Conservation (phyloP, 1,140 invertebrate species). For the Nephila pilipes region DNA sequence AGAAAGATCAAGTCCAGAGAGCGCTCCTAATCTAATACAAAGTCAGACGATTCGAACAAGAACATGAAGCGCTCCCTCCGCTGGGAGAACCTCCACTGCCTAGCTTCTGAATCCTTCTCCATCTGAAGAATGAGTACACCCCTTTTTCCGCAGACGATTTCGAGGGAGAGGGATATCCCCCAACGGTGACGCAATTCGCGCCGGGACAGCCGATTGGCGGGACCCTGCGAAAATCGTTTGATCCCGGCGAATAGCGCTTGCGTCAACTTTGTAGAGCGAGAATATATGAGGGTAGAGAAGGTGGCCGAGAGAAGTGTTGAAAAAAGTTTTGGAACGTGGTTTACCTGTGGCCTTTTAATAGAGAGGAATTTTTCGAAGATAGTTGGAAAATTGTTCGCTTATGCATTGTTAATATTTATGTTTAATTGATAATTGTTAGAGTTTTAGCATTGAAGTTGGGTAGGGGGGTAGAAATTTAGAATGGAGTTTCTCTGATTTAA, state of each 20-base stretch:
- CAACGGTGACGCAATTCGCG: constrained; percentile 31
- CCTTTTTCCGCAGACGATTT: not conserved
- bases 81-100: not conserved
- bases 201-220: not conserved
- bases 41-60: not conserved
- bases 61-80: not conserved
- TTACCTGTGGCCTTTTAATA: constrained; percentile 6
- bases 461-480: no score
- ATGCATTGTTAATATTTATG: no score
- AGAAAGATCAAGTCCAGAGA: not conserved
- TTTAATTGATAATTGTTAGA: no score
- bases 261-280: not conserved
- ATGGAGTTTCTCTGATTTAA: no score
- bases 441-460: no score
- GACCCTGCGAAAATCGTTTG: constrained; percentile 6
- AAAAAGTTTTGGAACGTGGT: not conserved
- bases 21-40: not conserved
- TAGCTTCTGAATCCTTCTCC: not conserved
- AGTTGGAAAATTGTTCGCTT: no score
- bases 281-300: not conserved
- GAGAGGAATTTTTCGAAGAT: not conserved
- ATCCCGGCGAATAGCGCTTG: not conserved
- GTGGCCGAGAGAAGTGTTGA: not conserved
- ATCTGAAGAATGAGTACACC: not conserved
- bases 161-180: constrained; percentile 16